phyloP scores from a whole-genome alignment of 2,888 invertebrate genomes.

The Andrena hattorfiana region DNA sequence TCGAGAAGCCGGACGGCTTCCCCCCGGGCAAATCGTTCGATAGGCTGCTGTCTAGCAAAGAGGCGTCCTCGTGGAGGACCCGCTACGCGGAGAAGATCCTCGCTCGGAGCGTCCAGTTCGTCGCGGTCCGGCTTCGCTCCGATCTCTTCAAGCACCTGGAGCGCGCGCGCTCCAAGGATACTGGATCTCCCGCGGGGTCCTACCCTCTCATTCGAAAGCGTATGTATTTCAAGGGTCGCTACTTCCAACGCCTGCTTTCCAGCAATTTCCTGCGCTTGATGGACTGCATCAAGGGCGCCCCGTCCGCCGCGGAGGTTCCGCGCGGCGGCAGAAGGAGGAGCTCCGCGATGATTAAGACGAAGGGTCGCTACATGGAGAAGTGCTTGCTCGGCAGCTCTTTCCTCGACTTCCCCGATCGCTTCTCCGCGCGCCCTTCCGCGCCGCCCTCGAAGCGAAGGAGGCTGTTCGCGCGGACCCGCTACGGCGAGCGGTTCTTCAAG shows the following conservation, averaged over 20 bases:
- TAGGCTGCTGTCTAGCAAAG: background rate
- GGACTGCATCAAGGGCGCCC: slow-evolving; percentile 6
- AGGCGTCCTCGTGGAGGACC: slow-evolving; percentile 34
- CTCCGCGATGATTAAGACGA: slow-evolving; percentile 45
- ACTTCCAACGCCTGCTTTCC: slow-evolving; percentile 52
- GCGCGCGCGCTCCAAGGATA: background rate
- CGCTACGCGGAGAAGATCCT: slow-evolving; percentile 63
- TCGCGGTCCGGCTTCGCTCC: slow-evolving; percentile 32
- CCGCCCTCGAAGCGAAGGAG: slow-evolving; percentile 34
- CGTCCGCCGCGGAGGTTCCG: background rate
- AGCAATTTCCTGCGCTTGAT: slow-evolving; percentile 43
- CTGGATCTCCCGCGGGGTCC: background rate
- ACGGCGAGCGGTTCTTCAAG: slow-evolving; percentile 65
- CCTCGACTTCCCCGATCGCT: background rate
- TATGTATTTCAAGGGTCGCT: slow-evolving; percentile 52
- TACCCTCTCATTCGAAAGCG: slow-evolving; percentile 28
- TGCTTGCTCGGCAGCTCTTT: slow-evolving; percentile 27
- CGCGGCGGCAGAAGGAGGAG: slow-evolving; percentile 13
- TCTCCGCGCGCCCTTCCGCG: background rate
- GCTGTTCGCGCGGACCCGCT: slow-evolving; percentile 56
- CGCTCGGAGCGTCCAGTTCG: slow-evolving; percentile 26
- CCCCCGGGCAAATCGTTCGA: slow-evolving; percentile 9
- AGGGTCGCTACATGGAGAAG: slow-evolving; percentile 59
- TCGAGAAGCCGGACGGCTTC: slow-evolving; percentile 23
- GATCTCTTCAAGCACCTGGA: slow-evolving; percentile 17